phyloP scores from a whole-genome alignment of 23 tunicate genomes.

The Phallusia fumigata region DNA sequence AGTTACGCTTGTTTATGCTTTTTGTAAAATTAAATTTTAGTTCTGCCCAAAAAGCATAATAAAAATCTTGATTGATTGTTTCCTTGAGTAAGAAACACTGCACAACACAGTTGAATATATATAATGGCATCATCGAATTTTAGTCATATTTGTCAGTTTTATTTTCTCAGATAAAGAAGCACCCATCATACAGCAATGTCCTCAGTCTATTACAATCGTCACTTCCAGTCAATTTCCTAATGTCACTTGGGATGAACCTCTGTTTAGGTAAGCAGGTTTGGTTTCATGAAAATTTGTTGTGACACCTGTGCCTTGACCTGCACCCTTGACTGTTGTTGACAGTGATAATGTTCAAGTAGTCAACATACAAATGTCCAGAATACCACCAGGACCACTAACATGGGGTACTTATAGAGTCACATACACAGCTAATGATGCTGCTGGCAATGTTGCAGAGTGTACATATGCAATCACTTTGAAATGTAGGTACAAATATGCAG shows the following conservation, averaged over 20 bases:
- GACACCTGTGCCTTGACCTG: neutral
- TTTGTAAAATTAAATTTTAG: no score
- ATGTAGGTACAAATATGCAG: slow-evolving; percentile 10
- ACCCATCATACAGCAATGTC: slow-evolving; percentile 33
- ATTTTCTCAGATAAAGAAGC: slow-evolving; percentile 25
- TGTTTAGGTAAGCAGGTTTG: slow-evolving; percentile 28
- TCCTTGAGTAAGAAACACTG: no score
- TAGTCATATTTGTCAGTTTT: neutral
- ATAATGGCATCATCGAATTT: no score
- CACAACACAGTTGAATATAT: no score
- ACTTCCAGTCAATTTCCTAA: slow-evolving; percentile 17
- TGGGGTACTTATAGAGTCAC: slow-evolving; percentile 54
- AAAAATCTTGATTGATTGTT: no score
- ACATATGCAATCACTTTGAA: slow-evolving; percentile 31
- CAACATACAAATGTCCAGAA: slow-evolving; percentile 14
- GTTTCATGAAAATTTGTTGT: neutral
- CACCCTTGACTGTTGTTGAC: neutral
- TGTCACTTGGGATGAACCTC: slow-evolving; percentile 27
- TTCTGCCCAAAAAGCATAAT: no score
- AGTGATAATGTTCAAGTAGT: slow-evolving; percentile 38
- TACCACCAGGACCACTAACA: slow-evolving; percentile 39
- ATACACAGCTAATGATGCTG: slow-evolving; percentile 51
- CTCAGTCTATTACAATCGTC: slow-evolving; percentile 21
- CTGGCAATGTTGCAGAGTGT: slow-evolving; percentile 48
- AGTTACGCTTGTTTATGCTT: no score